Evolutionary conservation across 2,113 vertebrate genomes (phyloP).

Genomic region (Oenanthe melanoleuca): DNA sequence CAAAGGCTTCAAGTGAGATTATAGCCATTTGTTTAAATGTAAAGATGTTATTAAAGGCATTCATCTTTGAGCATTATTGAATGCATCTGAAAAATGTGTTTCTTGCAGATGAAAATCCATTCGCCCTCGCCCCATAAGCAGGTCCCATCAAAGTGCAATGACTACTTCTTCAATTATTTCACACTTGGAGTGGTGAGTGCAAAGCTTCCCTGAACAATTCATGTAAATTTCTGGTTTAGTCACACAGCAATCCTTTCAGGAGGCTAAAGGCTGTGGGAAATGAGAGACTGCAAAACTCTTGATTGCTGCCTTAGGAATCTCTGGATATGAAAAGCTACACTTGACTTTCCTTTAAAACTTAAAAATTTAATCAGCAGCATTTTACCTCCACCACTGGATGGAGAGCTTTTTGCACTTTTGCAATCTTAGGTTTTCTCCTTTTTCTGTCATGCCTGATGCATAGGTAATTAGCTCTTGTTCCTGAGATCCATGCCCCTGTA

Average conservation of each 20-base stretch:
- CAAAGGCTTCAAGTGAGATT: neutral
- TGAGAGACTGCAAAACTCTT: neutral
- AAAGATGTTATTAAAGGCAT: neutral
- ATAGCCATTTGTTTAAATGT: neutral
- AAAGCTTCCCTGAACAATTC: neutral
- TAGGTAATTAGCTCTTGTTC: neutral
- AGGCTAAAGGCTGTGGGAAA: neutral
- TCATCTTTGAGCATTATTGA: neutral
- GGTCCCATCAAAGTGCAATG: constrained; percentile 98
- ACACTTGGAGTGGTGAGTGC: constrained; percentile 95
- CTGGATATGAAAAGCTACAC: neutral
- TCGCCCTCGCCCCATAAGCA: constrained; percentile 98
- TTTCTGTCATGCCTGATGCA: neutral
- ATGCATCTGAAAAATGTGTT: neutral
- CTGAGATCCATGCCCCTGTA: neutral
- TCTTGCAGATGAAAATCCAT: constrained; percentile 97
- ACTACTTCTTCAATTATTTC: constrained; percentile 99
- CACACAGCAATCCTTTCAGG: neutral
- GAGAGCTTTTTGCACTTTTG: neutral
- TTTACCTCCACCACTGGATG: neutral
- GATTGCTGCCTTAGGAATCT: neutral
- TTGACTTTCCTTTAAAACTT: neutral
- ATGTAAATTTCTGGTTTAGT: neutral
- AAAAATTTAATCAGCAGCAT: fast-evolving
- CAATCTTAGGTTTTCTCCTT: neutral